phyloP scores from a whole-genome alignment of 2,888 invertebrate genomes.

The Ophraella communa region DNA sequence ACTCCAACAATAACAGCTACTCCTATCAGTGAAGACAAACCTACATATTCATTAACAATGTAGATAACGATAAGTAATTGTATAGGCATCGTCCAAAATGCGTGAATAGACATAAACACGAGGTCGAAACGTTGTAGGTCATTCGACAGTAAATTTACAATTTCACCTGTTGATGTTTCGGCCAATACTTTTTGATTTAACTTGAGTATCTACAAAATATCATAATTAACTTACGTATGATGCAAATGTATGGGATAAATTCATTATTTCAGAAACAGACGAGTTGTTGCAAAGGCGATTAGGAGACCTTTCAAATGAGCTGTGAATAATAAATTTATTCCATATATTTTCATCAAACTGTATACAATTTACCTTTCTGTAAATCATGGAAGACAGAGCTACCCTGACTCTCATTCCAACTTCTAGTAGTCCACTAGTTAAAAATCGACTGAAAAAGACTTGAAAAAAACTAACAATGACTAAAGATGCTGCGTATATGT shows the following conservation, averaged over 20 bases:
- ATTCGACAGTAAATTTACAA: slow-evolving; percentile 44
- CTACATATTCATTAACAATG: slow-evolving; percentile 77
- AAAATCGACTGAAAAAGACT: slow-evolving; percentile 68
- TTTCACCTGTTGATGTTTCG: slow-evolving; percentile 72
- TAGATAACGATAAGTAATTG: slow-evolving; percentile 72
- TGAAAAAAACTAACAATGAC: slow-evolving; percentile 62
- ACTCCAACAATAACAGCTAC: slow-evolving; percentile 75
- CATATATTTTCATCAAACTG: too few species aligned
- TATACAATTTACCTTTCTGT: slow-evolving; percentile 12
- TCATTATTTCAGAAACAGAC: too few species aligned
- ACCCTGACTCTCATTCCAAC: slow-evolving; percentile 21
- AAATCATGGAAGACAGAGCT: slow-evolving; percentile 14
- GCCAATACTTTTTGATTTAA: slow-evolving; percentile 57
- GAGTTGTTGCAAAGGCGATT: too few species aligned
- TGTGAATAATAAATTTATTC: too few species aligned
- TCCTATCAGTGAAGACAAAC: slow-evolving; percentile 70
- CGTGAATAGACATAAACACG: slow-evolving; percentile 77
- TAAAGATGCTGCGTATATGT: slow-evolving; percentile 64
- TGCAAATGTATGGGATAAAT: too few species aligned
- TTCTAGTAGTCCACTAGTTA: slow-evolving; percentile 60
- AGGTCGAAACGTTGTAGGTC: slow-evolving; percentile 63
- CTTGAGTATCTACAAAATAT: slow-evolving; percentile 60
- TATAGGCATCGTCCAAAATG: slow-evolving; percentile 75
- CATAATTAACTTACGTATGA: too few species aligned
- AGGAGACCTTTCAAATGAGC: too few species aligned